Conservation (phyloP, 2,888 invertebrate species). For the Drepana falcataria region DNA sequence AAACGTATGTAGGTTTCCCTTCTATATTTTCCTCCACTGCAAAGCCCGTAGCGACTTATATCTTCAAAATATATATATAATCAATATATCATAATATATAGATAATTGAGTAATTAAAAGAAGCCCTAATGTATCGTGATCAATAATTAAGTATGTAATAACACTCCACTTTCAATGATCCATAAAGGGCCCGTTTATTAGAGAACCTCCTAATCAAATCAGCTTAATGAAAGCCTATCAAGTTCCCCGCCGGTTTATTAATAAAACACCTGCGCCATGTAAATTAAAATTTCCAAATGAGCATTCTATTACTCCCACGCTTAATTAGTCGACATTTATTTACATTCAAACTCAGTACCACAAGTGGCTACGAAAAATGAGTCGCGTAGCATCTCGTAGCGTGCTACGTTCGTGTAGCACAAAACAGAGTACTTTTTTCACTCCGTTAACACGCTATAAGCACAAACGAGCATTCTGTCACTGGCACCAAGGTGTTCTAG, state of each 20-base stretch:
- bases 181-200: constrained; percentile 18
- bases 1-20: too few species aligned
- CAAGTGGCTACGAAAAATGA: constrained; percentile 1
- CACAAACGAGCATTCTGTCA: too few species aligned
- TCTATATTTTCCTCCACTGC: too few species aligned
- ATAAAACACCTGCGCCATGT: constrained; percentile 30
- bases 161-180: neutral
- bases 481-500: too few species aligned
- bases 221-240: constrained; percentile 29
- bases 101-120: too few species aligned
- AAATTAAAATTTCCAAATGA: constrained; percentile 17
- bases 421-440: too few species aligned
- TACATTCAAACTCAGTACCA: neutral
- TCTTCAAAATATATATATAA: too few species aligned
- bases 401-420: neutral
- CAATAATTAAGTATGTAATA: neutral
- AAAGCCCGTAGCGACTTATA: too few species aligned
- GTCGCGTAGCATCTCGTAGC: constrained; percentile 1
- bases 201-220: constrained; percentile 56
- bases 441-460: too few species aligned
- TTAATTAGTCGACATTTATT: constrained; percentile 10
- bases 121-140: too few species aligned
- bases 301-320: constrained; percentile 11
- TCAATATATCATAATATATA: too few species aligned
- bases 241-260: constrained; percentile 14